A percentile compares a stretch with the other conserved stretches of the same genome.
Evolutionary conservation across 2,797 vertebrate genomes (phyloP).

Genomic region (Chelonia mydas): DNA sequence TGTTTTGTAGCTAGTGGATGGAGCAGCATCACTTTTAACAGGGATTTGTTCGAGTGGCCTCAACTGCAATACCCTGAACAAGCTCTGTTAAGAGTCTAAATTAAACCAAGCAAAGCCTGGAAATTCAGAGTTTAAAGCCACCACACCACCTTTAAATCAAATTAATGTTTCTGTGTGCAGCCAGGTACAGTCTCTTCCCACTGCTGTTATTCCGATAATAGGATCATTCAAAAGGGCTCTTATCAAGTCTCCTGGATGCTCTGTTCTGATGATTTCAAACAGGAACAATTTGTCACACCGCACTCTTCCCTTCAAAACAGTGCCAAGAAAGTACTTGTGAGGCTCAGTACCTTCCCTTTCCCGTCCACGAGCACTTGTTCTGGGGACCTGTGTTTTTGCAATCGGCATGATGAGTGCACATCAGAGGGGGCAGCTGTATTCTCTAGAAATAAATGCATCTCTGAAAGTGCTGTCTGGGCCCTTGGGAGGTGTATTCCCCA

Average conservation of each 20-base stretch:
- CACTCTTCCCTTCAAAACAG: neutral
- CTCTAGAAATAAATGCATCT: neutral
- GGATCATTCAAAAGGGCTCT: slow-evolving; percentile 35
- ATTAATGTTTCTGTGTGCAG: neutral
- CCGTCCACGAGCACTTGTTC: neutral
- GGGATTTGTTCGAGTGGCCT: slow-evolving; percentile 4
- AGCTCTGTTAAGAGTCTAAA: neutral
- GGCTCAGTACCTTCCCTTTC: neutral
- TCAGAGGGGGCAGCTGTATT: neutral
- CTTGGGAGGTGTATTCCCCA: neutral
- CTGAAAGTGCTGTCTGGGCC: neutral
- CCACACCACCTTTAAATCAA: slow-evolving; percentile 58
- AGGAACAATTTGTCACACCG: neutral
- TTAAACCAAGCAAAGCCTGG: slow-evolving; percentile 2
- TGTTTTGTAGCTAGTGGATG: neutral
- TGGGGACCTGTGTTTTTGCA: neutral
- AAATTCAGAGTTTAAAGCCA: slow-evolving; percentile 29
- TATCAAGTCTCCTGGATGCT: slow-evolving; percentile 26
- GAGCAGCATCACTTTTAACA: neutral
- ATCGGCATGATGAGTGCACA: neutral
- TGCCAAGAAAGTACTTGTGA: neutral
- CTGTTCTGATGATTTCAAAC: neutral
- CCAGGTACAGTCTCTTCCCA: slow-evolving; percentile 11
- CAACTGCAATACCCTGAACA: neutral
- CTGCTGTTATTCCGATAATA: slow-evolving; percentile 36